Conservation (phyloP, 2,113 vertebrate genomes). For the Loxodonta africana region DNA sequence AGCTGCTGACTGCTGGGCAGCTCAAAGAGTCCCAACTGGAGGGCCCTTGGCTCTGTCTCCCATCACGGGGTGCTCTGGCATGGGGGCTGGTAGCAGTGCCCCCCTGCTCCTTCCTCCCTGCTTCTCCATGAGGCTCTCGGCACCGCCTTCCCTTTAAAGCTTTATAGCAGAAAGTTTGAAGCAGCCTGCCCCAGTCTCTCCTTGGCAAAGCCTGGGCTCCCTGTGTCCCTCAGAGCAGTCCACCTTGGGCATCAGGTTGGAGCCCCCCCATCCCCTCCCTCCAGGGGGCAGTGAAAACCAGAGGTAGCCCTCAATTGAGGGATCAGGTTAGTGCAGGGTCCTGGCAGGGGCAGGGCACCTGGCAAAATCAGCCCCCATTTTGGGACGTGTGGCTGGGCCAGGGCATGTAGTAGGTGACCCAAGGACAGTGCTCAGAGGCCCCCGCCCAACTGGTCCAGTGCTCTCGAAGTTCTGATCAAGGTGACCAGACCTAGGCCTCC, state of each 20-base stretch:
- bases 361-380: too few relatives aligned
- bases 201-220: accelerated
- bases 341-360: neutral
- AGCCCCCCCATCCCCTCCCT: neutral
- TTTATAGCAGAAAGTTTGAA: neutral
- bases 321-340: neutral
- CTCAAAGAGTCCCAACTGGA: neutral
- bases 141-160: neutral
- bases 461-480: neutral
- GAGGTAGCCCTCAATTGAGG: neutral
- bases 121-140: neutral
- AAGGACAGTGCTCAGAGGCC: too few relatives aligned
- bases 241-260: accelerated
- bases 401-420: neutral
- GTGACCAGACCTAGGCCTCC: neutral
- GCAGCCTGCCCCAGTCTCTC: neutral
- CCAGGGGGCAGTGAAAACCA: accelerated
- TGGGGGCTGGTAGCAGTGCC: neutral
- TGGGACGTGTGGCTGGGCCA: neutral
- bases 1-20: neutral
- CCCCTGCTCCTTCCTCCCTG: neutral
- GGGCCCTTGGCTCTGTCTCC: neutral
- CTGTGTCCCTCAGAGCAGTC: neutral
- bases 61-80: neutral
- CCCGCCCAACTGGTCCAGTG: accelerated